Evolutionary conservation across 2,797 vertebrate genomes (phyloP).

Genomic region (Yasuhikotakia modesta): DNA sequence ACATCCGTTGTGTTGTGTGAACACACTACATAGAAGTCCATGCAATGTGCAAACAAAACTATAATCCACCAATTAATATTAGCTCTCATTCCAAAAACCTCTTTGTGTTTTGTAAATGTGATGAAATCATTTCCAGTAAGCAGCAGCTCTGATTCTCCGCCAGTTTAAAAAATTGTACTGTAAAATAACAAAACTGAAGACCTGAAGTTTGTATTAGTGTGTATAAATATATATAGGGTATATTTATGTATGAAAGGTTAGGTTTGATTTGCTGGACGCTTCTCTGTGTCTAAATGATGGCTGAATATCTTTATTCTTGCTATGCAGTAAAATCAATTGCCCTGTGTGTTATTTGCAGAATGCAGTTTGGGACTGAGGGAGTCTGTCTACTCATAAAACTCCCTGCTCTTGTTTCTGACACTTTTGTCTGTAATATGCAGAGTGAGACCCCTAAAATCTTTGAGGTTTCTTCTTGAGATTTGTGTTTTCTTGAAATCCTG

Average conservation of each 20-base stretch:
- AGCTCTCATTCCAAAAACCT: not conserved
- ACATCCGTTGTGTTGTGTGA: not conserved
- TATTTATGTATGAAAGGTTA: not conserved
- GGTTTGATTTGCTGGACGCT: no score
- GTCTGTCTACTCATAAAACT: not conserved
- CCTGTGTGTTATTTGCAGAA: no score
- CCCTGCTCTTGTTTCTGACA: not conserved
- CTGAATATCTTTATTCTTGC: no score
- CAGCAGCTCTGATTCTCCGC: no score
- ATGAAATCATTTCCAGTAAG: no score
- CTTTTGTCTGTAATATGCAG: constrained; percentile 1
- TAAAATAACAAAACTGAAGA: no score
- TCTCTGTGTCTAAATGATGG: no score
- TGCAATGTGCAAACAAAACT: not conserved
- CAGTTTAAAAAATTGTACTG: no score
- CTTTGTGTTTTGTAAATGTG: constrained; percentile 9
- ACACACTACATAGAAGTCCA: not conserved
- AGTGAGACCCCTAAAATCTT: not conserved
- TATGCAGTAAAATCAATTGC: no score
- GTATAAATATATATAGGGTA: no score
- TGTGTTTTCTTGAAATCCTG: not conserved
- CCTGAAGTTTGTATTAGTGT: no score
- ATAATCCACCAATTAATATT: not conserved
- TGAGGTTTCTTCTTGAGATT: not conserved
- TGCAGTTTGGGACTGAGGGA: not conserved